Base-by-base conservation (phyloP, 2,113 vertebrate genomes). In the Lutjanus erythropterus region DNA sequence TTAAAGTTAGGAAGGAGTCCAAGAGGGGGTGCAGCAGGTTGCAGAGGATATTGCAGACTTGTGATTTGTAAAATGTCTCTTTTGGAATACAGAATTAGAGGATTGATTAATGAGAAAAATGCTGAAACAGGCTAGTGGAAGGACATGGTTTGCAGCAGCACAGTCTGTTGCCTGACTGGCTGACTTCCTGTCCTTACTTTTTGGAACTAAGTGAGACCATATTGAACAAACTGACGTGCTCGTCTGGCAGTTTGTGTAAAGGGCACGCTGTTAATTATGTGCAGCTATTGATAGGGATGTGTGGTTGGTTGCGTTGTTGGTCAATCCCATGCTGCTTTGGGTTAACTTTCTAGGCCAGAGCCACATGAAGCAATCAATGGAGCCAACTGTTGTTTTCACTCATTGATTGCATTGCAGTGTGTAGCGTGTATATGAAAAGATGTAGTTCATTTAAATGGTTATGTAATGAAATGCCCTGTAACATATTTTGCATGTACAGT, bases 151-250 rank as follows among this genome's bases (percentile, higher is more conserved):
- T 12, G 79, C 70, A 50, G 56, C 70, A 47, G 64, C 37, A 50
- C 83, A 64, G 71, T 44, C 7, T 5, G 39, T 76, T 76, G 80
- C 66, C 49, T 37, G 69, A 52, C 69, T 56, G 71, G 18, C 78
- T 71, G 39, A 82, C 90, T 92, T 89, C 88, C 86, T 91, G 89
- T 65, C 55, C 67, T n/a, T n/a, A 59, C 88, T 78, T 89, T 86
- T 86, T 6, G 59, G 73, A 88, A 75, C 84, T 73, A 89, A 90
- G 84, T 91, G 87, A 86, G 87, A 89, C 72, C 87, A 71, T 78
- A 86, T 83, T 88, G 79, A 90, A 80, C 86, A 88, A 85, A 87
- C 77, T 71, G 55, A 75, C 80, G 11, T 15, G 64, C 61, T 75
- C 2, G 53, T 53, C 50, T 23, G 75, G 70, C 25, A 71, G 72